Evolutionary conservation across 2,888 invertebrate genomes (phyloP).

Genomic region (Eupithecia exiguata): DNA sequence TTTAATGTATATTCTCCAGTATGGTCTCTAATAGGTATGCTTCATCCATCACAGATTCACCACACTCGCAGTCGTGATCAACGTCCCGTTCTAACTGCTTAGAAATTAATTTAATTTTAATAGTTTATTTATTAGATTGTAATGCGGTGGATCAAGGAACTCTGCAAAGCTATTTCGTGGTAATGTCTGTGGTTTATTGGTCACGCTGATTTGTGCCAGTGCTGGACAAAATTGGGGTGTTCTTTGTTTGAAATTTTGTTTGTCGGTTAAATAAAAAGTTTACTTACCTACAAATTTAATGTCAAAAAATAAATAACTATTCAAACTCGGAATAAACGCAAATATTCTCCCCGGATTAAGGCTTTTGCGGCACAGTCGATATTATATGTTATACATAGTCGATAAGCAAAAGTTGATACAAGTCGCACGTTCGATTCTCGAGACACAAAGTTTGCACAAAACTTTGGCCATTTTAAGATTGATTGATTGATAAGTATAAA

Average conservation of each 20-base stretch:
- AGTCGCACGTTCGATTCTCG: background rate
- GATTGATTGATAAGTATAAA: background rate
- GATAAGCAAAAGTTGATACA: background rate
- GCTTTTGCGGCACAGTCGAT: background rate
- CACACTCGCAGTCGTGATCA: slow-evolving; percentile 47
- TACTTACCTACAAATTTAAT: background rate
- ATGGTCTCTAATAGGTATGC: background rate
- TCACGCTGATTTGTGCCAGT: background rate
- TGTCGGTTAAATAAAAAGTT: background rate
- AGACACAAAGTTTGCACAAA: background rate
- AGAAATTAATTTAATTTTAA: slow-evolving; percentile 53
- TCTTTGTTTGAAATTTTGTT: background rate
- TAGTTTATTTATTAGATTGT: slow-evolving; percentile 38
- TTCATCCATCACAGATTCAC: slow-evolving; percentile 35
- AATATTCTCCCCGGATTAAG: background rate
- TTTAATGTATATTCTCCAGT: slow-evolving; percentile 1
- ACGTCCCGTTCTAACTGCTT: slow-evolving; percentile 46
- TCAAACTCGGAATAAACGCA: too few species aligned
- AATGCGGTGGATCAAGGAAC: slow-evolving; percentile 27
- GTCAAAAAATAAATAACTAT: too few species aligned
- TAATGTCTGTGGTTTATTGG: slow-evolving; percentile 1
- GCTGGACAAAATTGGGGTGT: background rate
- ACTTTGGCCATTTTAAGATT: background rate
- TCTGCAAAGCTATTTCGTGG: slow-evolving; percentile 4
- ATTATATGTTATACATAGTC: too few species aligned